These are phyloP conservation scores for Ophion ventricosus DNA, from an alignment of 2,888 invertebrate species.

Conservation along the genomic window DNA sequence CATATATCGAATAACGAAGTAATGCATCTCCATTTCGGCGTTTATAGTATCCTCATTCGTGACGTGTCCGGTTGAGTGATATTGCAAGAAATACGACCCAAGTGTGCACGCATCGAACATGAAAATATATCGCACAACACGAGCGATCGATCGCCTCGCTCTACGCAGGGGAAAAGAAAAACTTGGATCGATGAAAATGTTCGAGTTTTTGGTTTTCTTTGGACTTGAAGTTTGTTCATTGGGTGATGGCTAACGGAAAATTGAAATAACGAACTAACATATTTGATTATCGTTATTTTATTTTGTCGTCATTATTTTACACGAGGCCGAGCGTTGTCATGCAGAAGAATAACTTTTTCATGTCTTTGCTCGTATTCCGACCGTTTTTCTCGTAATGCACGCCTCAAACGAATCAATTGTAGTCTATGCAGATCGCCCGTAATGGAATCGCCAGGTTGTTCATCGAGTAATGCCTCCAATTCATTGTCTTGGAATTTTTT, in stretches of 20 bases:
- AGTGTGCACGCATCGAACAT: conserved; percentile 2
- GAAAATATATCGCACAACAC: not conserved
- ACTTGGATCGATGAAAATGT: not conserved
- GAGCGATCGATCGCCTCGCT: not conserved
- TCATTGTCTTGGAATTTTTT: too few species aligned
- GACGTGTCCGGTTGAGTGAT: conserved; percentile 33
- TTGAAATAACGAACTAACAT: too few species aligned
- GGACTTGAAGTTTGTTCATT: not conserved
- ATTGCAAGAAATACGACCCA: conserved; percentile 25
- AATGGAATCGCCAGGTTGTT: too few species aligned
- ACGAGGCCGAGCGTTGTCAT: too few species aligned
- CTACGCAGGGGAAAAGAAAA: not conserved
- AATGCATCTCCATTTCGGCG: conserved; percentile 52
- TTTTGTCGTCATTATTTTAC: too few species aligned
- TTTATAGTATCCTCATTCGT: conserved; percentile 43
- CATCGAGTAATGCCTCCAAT: too few species aligned
- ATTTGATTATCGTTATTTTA: too few species aligned
- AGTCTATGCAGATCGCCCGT: too few species aligned
- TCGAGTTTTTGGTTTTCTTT: not conserved
- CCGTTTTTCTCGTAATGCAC: too few species aligned
- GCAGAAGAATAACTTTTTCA: too few species aligned
- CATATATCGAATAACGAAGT: conserved; percentile 63
- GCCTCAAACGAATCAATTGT: too few species aligned
- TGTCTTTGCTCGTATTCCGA: too few species aligned
- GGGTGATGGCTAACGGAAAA: not conserved